Conservation (phyloP, 2,888 invertebrate species). For the Parelbella ahira region DNA sequence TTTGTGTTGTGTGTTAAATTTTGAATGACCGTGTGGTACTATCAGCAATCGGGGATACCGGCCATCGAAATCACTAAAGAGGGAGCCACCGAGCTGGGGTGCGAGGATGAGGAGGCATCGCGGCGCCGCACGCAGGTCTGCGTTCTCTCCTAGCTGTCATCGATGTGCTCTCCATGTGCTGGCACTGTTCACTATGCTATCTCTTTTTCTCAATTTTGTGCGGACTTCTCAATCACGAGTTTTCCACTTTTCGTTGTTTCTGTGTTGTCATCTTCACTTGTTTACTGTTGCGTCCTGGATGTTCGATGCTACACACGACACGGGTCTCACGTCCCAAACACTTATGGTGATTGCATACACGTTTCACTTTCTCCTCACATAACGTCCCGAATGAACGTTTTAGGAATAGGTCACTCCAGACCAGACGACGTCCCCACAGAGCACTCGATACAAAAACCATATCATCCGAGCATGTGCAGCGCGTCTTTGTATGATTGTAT, state of each 20-base stretch:
- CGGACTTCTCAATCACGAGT: conserved; percentile 66
- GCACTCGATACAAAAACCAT: conserved; percentile 69
- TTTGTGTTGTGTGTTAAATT: conserved; percentile 53
- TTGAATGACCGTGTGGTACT: conserved; percentile 71
- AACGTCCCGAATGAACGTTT: conserved; percentile 24
- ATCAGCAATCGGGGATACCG: conserved; percentile 80
- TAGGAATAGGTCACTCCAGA: conserved; percentile 39
- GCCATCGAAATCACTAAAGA: conserved; percentile 91
- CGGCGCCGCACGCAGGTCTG: conserved; percentile 77
- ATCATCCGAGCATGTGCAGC: conserved; percentile 71
- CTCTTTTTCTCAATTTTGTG: conserved; percentile 65
- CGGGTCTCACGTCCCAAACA: conserved; percentile 51
- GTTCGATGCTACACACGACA: conserved; percentile 57
- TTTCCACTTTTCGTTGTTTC: conserved; percentile 73
- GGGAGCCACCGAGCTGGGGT: conserved; percentile 83
- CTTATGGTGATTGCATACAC: conserved; percentile 42
- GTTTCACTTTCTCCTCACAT: conserved; percentile 36
- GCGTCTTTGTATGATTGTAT: conserved; percentile 67
- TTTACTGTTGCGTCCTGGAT: conserved; percentile 58
- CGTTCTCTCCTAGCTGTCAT: conserved; percentile 74
- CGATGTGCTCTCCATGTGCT: conserved; percentile 77
- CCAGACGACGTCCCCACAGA: conserved; percentile 49
- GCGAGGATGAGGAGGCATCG: conserved; percentile 79
- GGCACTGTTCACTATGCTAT: conserved; percentile 75
- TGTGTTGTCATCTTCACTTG: conserved; percentile 72